Base-by-base conservation (phyloP, 2,113 vertebrate genomes). In the Nannobrachium achirus region DNA sequence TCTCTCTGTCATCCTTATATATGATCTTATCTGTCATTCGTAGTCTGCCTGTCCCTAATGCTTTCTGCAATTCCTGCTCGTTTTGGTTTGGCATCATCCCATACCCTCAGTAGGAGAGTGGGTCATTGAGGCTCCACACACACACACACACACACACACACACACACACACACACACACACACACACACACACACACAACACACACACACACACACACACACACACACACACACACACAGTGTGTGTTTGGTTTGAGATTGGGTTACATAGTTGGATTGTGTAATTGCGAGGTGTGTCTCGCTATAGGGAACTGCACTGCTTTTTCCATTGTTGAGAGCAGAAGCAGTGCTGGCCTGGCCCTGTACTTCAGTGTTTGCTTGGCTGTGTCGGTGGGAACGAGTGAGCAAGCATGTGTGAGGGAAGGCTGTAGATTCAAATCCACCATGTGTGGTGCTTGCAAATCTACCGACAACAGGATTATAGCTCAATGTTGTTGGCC, bases 221-320 rank as follows among this genome's bases (percentile, higher is more conserved):
- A 19, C 16, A 53, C 16, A 19, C 51, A 53, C 51, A 19, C 51
- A 53, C 51, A 19, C 16, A 57, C 44, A 8, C 44, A 46, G 40
- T 63, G 61, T 58, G 45, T 64, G 87, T 71, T 53, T 62, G 49
- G 39, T 64, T 86, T 86, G 80, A 67, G 85, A 78, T 90, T 68
- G 67, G 60, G 74, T 90, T 88, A 78, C 89, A 82, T 78, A 78
- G 80, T 74, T 73, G 81, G 73, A 78, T 80, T 88, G 83, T 88
- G 84, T 85, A 85, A 86, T 81, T 82, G 71, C 70, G 78, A 91
- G 88, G 85, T 82, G 87, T 86, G 82, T 83, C 33, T 61, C 57
- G 60, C 64, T 73, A 70, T 45, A 77, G 64, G 19, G 80, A 76
- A 79, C 76, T 19, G 53, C 76, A 79, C 66, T 33, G 71, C 71